Percentiles rank a stretch among this genome's conserved stretches.
phyloP scores from a whole-genome alignment of 1,140 invertebrate genomes.

The Homalodisca vitripennis region DNA sequence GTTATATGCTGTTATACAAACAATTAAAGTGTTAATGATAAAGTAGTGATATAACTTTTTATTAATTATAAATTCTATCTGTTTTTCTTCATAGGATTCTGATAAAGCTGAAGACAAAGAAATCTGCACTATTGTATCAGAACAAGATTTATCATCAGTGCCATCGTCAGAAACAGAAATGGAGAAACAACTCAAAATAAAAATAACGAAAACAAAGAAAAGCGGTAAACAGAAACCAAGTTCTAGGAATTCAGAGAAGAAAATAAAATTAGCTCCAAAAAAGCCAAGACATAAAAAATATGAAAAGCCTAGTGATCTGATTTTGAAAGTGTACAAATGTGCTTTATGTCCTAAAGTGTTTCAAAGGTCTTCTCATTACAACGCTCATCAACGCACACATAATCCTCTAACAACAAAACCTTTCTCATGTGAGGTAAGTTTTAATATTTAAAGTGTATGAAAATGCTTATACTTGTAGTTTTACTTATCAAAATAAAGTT shows the following conservation, averaged over 20 bases:
- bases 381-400: conserved; percentile 5
- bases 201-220: neutral
- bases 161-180: no score
- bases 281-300: conserved; percentile 18
- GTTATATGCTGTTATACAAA: no score
- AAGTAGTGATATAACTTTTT: no score
- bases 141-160: no score
- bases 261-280: neutral
- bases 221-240: no score
- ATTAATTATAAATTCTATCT: no score
- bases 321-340: conserved; percentile 1
- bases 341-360: conserved; percentile 9
- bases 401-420: neutral
- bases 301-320: conserved; percentile 20
- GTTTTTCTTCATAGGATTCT: no score
- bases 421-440: conserved; percentile 10
- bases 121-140: no score
- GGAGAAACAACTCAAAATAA: no score
- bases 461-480: neutral
- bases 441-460: neutral
- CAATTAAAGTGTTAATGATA: no score
- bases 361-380: conserved; percentile 4
- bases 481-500: neutral
- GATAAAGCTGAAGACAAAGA: no score
- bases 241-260: neutral